Evolutionary conservation across 1,140 invertebrate genomes (phyloP).

Genomic region (Drosophila chauvacae): DNA sequence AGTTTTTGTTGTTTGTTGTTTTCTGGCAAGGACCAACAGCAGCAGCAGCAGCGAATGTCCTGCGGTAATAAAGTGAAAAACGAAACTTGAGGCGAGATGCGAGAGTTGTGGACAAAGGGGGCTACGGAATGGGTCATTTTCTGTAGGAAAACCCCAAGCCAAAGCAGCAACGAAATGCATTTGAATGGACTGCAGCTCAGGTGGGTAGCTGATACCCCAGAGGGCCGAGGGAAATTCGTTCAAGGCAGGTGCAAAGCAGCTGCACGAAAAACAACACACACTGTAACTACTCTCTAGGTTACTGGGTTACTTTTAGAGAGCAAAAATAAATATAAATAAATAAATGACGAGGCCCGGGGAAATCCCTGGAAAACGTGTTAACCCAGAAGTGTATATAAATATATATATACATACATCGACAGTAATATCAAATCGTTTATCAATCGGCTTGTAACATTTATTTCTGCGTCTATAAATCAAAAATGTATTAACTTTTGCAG

Average conservation of each 20-base stretch:
- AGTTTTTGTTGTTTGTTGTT: not conserved
- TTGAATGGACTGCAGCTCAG: slow-evolving; percentile 37
- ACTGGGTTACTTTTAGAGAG: slow-evolving; percentile 25
- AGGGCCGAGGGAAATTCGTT: slow-evolving; percentile 25
- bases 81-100: slow-evolving; percentile 34
- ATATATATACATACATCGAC: not conserved
- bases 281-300: slow-evolving; percentile 1
- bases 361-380: slow-evolving; percentile 25
- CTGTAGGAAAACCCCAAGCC: slow-evolving; percentile 16
- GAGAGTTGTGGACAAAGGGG: not conserved
- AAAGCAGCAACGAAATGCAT: slow-evolving; percentile 40
- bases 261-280: slow-evolving; percentile 3
- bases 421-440: slow-evolving; percentile 43
- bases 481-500: slow-evolving; percentile 38
- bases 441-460: slow-evolving; percentile 28
- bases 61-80: slow-evolving; percentile 47
- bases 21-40: slow-evolving; percentile 25
- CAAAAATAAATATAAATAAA: slow-evolving; percentile 1
- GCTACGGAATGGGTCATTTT: not conserved
- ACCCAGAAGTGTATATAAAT: not conserved
- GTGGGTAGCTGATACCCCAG: slow-evolving; percentile 5
- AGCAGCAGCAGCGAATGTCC: slow-evolving; percentile 40
- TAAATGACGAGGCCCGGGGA: not conserved
- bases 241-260: slow-evolving; percentile 26
- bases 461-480: slow-evolving; percentile 39